Evolutionary conservation across 2,797 vertebrate species (phyloP).

Genomic region (Sylvia borin): DNA sequence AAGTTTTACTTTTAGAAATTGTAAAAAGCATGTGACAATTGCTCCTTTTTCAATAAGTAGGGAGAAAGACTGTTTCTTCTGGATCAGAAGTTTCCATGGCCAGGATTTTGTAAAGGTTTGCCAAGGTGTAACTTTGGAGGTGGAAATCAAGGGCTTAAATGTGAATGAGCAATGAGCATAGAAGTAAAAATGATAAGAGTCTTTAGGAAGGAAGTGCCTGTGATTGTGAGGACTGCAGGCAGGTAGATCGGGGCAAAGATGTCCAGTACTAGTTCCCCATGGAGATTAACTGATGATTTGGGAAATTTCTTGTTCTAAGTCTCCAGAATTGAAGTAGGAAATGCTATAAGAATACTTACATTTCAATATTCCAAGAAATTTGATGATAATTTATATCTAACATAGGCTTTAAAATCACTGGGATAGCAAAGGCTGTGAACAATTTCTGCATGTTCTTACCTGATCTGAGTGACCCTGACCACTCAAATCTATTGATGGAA

Average conservation of each 20-base stretch:
- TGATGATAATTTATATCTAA: background rate
- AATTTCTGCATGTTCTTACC: background rate
- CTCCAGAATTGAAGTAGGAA: background rate
- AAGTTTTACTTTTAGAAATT: background rate
- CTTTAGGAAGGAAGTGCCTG: background rate
- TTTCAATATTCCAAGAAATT: background rate
- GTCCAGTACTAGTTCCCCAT: background rate
- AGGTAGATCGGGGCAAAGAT: background rate
- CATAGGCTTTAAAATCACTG: background rate
- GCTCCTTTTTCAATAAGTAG: background rate
- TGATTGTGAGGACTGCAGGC: background rate
- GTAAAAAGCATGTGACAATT: background rate
- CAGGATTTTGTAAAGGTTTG: background rate
- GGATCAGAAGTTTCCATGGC: background rate
- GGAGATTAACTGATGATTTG: background rate
- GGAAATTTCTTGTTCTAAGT: background rate
- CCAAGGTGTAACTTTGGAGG: background rate
- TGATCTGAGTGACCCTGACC: background rate
- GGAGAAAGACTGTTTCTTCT: background rate
- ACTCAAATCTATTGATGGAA: background rate
- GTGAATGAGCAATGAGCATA: conserved; percentile 19
- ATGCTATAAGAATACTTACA: background rate
- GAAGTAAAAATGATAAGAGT: background rate
- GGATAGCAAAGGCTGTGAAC: background rate
- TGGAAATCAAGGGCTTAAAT: background rate